phyloP scores from a whole-genome alignment of 2,797 vertebrate genomes.

The Naso thynnoides region DNA sequence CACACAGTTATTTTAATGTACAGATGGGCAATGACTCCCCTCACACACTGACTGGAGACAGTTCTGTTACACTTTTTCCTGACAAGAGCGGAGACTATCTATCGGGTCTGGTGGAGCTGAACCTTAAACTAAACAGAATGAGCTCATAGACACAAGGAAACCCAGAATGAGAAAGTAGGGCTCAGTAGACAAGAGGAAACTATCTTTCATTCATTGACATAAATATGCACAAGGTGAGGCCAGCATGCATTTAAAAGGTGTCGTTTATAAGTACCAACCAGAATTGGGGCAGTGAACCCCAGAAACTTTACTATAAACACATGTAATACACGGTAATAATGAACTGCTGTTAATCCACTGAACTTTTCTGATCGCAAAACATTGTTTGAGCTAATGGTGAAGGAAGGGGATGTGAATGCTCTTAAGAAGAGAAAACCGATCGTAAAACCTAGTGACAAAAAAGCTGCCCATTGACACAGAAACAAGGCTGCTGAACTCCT shows the following conservation, averaged over 20 bases:
- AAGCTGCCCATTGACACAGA: no score
- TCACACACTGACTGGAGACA: constrained; percentile 47
- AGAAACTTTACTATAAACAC: background rate
- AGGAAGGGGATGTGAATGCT: no score
- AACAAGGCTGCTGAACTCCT: no score
- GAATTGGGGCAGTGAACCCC: background rate
- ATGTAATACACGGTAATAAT: background rate
- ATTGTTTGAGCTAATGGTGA: no score
- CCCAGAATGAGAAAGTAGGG: constrained; percentile 34
- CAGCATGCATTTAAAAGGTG: background rate
- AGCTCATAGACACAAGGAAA: constrained; percentile 33
- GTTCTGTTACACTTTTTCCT: constrained; percentile 37
- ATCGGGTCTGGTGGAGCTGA: constrained; percentile 51
- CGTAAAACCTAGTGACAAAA: no score
- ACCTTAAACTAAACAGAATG: constrained; percentile 64
- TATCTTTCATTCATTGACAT: background rate
- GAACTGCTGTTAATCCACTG: background rate
- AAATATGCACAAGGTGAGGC: background rate
- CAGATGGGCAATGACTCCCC: constrained; percentile 46
- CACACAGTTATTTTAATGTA: constrained; percentile 59
- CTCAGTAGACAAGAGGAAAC: constrained; percentile 1
- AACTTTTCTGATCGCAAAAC: background rate
- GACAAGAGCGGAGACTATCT: constrained; percentile 60
- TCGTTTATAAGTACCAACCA: background rate
- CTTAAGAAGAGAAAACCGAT: no score